Evolutionary conservation across 2,113 vertebrate species (phyloP).

Genomic region (Myotis yumanensis): DNA sequence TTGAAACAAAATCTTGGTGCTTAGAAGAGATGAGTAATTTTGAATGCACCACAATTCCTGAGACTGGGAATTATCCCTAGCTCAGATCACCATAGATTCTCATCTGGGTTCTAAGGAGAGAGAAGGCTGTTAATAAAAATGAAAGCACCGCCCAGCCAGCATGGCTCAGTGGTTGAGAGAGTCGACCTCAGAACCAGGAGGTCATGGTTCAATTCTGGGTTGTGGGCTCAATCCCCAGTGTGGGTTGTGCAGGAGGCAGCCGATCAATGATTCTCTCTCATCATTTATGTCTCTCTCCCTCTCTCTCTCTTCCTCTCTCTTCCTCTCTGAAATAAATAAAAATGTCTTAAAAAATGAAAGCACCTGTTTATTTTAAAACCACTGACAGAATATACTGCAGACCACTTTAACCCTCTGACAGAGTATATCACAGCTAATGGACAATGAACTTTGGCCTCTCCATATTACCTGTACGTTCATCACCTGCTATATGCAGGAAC

Average conservation of each 20-base stretch:
- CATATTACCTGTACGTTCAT: background rate
- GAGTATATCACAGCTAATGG: background rate
- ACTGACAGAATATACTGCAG: background rate
- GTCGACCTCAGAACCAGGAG: too few relatives aligned
- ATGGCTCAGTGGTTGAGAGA: too few relatives aligned
- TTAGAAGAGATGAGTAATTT: slow-evolving; percentile 20
- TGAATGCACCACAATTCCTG: background rate
- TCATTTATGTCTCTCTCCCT: too few relatives aligned
- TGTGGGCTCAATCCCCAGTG: too few relatives aligned
- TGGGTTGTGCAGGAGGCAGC: too few relatives aligned
- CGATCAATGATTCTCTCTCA: too few relatives aligned
- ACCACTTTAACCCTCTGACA: background rate
- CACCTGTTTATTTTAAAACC: background rate
- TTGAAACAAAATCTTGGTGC: slow-evolving; percentile 46
- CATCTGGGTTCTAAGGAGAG: slow-evolving; percentile 29
- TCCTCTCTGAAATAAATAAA: too few relatives aligned
- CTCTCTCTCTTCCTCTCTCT: too few relatives aligned
- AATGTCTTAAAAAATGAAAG: background rate
- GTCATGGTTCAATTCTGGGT: too few relatives aligned
- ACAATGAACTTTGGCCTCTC: background rate
- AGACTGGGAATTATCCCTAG: background rate
- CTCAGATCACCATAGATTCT: background rate
- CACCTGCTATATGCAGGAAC: background rate
- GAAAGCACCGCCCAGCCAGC: background rate
- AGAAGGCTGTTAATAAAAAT: background rate